Evolutionary conservation across 2,113 vertebrate genomes (phyloP), one percentile per base, ranked within the genome.

Genomic region (Oreocharis arfaki): DNA sequence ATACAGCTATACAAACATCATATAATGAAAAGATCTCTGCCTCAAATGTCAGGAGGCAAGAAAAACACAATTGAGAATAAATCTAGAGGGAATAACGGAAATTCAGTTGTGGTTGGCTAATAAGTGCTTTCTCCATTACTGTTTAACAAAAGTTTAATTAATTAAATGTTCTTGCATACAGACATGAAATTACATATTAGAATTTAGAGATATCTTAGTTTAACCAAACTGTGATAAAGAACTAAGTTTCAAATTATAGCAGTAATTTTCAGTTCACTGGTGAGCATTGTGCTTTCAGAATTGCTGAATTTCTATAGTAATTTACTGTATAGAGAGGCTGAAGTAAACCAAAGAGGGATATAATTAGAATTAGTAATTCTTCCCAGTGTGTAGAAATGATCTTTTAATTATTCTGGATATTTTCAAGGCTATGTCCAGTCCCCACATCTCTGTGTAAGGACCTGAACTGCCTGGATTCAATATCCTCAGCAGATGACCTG

Each of bases 151-250:
- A 52, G 39, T 30, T 69, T 94, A 94, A 89, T 82, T 86, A 94
- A 77, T 92, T 92, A 68, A 84, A 49, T 82, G 50, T 83, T 79
- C 57, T 73, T 82, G 21, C 42, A 80, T 77, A 47, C 16, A 67
- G 37, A 83, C 47, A 56, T 46, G 28, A 84, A 93, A 85, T 74
- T 80, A 56, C 26, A 44, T 70, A 42, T 41, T 47, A 92, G 70
- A 95, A 96, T 94, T 92, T 70, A 91, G 46, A 77, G 57, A 70
- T 82, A 93, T 37, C 42, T 79, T 56, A 35, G 8, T 74, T 87
- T 93, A 89, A 84, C 23, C 12, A 70, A 89, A 84, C 37, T 57
- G 21, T 79, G 44, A 65, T 42, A 91, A 70, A 93, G 44, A 93
- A 73, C 6, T 11, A 21, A 33, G 10, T 79, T 55, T 93, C 42